These are phyloP conservation scores for Ips nitidus DNA, from an alignment of 1,140 invertebrate species.

Conservation along the genomic window DNA sequence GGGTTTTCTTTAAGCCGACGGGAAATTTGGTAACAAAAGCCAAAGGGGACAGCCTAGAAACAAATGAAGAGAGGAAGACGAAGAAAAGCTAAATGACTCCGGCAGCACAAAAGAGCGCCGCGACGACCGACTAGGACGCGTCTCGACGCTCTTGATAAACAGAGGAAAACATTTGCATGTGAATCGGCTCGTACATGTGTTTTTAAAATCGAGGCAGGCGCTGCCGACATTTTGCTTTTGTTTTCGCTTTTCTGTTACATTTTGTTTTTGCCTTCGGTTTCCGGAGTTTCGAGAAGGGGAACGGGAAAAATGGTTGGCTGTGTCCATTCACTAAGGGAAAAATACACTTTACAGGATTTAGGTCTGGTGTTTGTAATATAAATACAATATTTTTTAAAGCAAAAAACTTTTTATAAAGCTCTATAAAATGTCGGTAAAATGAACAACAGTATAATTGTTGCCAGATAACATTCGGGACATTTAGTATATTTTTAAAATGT, in stretches of 20 bases:
- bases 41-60: slow-evolving; percentile 36
- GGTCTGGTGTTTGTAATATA: too few relatives aligned
- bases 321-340: too few relatives aligned
- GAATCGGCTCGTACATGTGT: slow-evolving; percentile 46
- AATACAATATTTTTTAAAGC: too few relatives aligned
- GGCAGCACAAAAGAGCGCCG: slow-evolving; percentile 45
- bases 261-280: slow-evolving; percentile 23
- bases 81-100: slow-evolving; percentile 46
- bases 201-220: slow-evolving; percentile 41
- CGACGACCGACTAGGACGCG: slow-evolving; percentile 30
- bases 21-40: slow-evolving; percentile 37
- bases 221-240: slow-evolving; percentile 22
- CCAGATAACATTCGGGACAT: too few relatives aligned
- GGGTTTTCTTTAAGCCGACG: too few relatives aligned
- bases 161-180: slow-evolving; percentile 47
- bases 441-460: too few relatives aligned
- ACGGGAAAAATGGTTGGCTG: neutral
- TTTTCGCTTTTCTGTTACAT: slow-evolving; percentile 23
- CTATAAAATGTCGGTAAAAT: too few relatives aligned
- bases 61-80: slow-evolving; percentile 47
- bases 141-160: slow-evolving; percentile 44
- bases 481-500: too few relatives aligned
- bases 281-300: neutral
- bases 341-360: too few relatives aligned
- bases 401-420: too few relatives aligned